Base-by-base conservation (phyloP, 2,113 vertebrate genomes). In the Pachycephala philippinensis region DNA sequence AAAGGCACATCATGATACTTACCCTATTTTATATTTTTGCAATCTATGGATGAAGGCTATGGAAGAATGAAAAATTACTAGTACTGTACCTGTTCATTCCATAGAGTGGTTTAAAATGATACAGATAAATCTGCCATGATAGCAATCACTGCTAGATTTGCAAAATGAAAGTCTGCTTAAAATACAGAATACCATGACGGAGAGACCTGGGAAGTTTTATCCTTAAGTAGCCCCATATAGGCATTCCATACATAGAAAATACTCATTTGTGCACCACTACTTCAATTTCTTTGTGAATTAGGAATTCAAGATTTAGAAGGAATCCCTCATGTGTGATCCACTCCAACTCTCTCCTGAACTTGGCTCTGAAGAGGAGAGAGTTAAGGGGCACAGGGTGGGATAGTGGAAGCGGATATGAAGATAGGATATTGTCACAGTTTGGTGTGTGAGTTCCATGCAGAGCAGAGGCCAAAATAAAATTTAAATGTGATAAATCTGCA, bases 271-370 rank as follows among this genome's bases (percentile, higher is more conserved):
- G 90, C 94, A 95, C 95, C 63, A 31, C 39, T 66, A 26, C 27
- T 90, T 88, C 47, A 42, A 39, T 91, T 93, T 77, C 89, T 91
- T 91, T 96, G 87, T 92, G 92, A 95, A 89, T 85, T 63, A 95
- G 84, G n/a, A 97, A 87, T 69, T 65, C 31, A 45, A 53, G 39
- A 75, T 57, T 71, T 75, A 61, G 28, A 44, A 80, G 47, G 39
- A 95, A 81, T 68, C 21, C 15, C 28, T 82, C n/a, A n/a, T 27
- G 13, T 63, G 17, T 37, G 39, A 87, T 70, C 37, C 15, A 56
- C 35, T 59, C 20, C 42, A 31, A 35, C 30, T 74, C 45, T 31
- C 42, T 45, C 52, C 31, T 60, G 53, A 87, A 53, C 35, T 52
- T 78, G 61, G 21, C 18, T 87, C 28, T 80, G 54, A 70, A 70